Evolutionary conservation across 2,888 invertebrate genomes (phyloP), one percentile per base, ranked within the genome.

Genomic region (Lottia gigantea): DNA sequence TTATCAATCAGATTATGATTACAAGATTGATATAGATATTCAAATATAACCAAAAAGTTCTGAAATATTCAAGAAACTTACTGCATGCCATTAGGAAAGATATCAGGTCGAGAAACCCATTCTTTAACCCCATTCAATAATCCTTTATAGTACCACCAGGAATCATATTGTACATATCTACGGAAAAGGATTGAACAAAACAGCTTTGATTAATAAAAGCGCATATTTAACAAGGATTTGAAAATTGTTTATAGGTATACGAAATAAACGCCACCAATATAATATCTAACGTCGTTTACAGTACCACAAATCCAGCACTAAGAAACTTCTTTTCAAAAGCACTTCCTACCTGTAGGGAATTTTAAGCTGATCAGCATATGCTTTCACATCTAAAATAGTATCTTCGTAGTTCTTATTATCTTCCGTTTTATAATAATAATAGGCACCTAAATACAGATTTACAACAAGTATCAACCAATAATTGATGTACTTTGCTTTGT

Each of bases 381-480:
- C 63, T 23, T 74, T 76, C 15, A 83, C 75, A 46, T 82, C 80
- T 55, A 78, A 49, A 1, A 85, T 64, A 0, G 83, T 84, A 49
- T 82, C 70, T 63, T 83, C 78, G 65, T 81, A 84, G 0, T 71
- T 83, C 55, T 77, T 77, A 55, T 72, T 64, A 12, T 65, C 25
- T 62, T 82, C 84, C 2, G 82, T 82, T 46, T 82, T 73, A 70
- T 83, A 84, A 71, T 83, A 84, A 67, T 84, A 85, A 69, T 80
- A 83, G 0, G 82, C 82, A 26, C 85, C 83, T 82, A 67, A 67
- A 40, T 31, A 31, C 23, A 64, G 46, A 65, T 15, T 8, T 40
- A 4, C 46, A 19, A 46, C 46, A 65, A 12, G 46, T 12, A 64
- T 46, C 45, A 12, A 64, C 64, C 23, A 8, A 64, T 46, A 64